Percentiles rank a stretch among this genome's conserved stretches.
phyloP scores from a whole-genome alignment of 2,797 vertebrate species.

The Protonibea diacanthus region DNA sequence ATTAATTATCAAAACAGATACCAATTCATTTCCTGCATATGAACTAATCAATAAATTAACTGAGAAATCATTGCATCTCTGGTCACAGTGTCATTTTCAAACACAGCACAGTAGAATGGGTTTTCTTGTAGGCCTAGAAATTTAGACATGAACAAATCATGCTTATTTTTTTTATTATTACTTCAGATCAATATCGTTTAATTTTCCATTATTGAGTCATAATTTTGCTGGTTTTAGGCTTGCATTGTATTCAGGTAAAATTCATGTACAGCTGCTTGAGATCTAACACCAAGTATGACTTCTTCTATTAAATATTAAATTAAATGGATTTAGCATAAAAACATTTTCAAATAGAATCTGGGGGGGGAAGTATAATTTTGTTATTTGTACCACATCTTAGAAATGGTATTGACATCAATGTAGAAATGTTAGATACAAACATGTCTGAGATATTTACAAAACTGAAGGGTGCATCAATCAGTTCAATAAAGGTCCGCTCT shows the following conservation, averaged over 20 bases:
- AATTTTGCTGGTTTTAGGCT: background rate
- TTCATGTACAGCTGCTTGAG: background rate
- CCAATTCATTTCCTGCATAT: no score
- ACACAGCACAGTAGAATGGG: background rate
- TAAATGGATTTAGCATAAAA: no score
- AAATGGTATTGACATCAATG: background rate
- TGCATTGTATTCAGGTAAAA: background rate
- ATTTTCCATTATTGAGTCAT: no score
- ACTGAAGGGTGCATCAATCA: background rate
- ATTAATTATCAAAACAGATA: no score
- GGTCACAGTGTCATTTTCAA: background rate
- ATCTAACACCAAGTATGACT: background rate
- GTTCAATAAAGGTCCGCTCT: background rate
- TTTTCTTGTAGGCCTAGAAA: background rate
- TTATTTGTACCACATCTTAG: no score
- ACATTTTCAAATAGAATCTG: no score
- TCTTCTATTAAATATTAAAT: background rate
- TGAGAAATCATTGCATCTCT: background rate
- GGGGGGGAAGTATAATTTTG: background rate
- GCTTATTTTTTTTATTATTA: no score
- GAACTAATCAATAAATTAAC: no score
- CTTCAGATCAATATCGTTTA: no score
- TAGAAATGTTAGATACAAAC: background rate
- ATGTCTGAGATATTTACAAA: background rate
- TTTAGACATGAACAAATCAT: background rate